Conservation (phyloP, 2,797 vertebrate genomes). For the Strix occidentalis region DNA sequence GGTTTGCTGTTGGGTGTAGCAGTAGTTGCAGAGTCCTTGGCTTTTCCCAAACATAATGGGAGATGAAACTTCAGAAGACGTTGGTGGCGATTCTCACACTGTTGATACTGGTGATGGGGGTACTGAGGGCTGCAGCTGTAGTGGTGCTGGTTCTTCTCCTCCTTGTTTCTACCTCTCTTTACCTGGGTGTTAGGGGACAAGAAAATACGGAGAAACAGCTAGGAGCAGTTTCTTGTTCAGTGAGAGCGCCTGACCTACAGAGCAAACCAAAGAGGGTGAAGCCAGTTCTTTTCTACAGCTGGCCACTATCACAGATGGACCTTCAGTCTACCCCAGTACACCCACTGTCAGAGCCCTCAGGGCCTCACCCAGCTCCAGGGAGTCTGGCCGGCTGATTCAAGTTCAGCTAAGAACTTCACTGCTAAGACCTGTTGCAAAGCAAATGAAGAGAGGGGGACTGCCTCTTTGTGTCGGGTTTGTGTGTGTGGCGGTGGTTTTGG, state of each 20-base stretch:
- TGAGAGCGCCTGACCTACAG: background rate
- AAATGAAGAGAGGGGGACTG: background rate
- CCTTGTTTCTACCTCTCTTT: background rate
- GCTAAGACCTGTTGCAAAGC: background rate
- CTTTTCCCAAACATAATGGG: background rate
- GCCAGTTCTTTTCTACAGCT: background rate
- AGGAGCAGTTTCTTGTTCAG: background rate
- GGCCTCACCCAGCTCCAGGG: background rate
- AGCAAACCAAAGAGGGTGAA: background rate
- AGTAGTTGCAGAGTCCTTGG: background rate
- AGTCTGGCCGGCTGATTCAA: background rate
- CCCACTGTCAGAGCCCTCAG: background rate
- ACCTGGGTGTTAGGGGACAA: background rate
- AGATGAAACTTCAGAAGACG: background rate
- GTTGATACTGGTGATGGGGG: background rate
- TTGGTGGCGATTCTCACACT: background rate
- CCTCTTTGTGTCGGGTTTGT: too few species aligned
- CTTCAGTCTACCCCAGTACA: background rate
- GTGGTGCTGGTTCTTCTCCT: background rate
- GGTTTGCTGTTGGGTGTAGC: background rate
- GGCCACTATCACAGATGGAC: background rate
- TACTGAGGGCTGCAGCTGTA: background rate
- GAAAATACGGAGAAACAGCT: background rate
- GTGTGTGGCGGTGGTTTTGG: too few species aligned
- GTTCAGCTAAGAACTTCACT: background rate